Evolutionary conservation across 2,888 invertebrate genomes (phyloP).

Genomic region (Tinea semifulvella): DNA sequence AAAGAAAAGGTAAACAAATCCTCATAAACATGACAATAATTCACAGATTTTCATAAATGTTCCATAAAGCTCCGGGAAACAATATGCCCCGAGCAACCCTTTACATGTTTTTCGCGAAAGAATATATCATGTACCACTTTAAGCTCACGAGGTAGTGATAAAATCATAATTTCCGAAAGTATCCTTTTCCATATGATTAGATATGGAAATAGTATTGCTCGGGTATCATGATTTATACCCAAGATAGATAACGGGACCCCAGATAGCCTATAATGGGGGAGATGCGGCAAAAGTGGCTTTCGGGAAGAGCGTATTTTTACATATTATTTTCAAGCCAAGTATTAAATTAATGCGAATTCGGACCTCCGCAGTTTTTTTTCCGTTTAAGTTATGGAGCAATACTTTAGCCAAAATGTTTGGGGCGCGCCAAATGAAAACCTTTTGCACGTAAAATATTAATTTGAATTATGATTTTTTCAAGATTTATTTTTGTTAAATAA

Average conservation of each 20-base stretch:
- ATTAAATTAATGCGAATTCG: constrained; percentile 40
- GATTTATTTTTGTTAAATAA: not conserved
- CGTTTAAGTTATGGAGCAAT: constrained; percentile 14
- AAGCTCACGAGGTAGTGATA: constrained; percentile 12
- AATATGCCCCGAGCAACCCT: constrained; percentile 9
- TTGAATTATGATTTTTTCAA: not conserved
- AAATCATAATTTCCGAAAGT: constrained; percentile 16
- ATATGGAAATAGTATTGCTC: constrained; percentile 55
- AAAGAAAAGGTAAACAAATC: constrained; percentile 7
- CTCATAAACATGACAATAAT: not conserved
- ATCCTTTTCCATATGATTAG: constrained; percentile 36
- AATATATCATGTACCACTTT: not conserved
- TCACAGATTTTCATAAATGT: constrained; percentile 11
- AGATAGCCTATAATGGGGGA: constrained; percentile 49
- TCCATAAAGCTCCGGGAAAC: not conserved
- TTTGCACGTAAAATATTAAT: constrained; percentile 9
- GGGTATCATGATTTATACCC: constrained; percentile 54
- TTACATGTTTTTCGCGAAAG: not conserved
- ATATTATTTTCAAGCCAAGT: constrained; percentile 46
- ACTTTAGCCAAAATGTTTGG: constrained; percentile 12
- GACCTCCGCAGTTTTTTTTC: constrained; percentile 13
- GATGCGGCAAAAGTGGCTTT: constrained; percentile 35
- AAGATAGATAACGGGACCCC: constrained; percentile 45
- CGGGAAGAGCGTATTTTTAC: constrained; percentile 46
- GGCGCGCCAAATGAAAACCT: constrained; percentile 6